Conservation (phyloP, 2,113 vertebrate genomes). For the Percopsis transmontana region DNA sequence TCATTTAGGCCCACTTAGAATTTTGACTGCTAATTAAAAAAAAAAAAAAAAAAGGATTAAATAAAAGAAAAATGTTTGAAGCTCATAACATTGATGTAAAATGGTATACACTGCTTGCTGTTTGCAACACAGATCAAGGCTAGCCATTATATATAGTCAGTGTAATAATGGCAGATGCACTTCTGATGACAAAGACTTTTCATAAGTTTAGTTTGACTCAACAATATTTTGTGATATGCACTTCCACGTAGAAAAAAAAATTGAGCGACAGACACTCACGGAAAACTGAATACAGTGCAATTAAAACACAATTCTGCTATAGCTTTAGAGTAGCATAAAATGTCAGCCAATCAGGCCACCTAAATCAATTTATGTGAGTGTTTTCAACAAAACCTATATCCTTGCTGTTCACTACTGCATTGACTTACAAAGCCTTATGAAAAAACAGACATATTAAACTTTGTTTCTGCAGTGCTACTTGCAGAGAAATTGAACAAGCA, state of each 20-base stretch:
- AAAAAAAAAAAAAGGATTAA: no score
- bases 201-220: conserved; percentile 19
- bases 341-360: no score
- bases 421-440: neutral
- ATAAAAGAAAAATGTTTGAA: no score
- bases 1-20: no score
- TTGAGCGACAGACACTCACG: neutral
- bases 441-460: no score
- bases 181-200: conserved; percentile 22
- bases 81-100: no score
- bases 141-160: conserved; percentile 9
- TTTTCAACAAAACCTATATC: neutral
- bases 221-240: conserved; percentile 34
- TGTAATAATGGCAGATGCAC: conserved; percentile 15
- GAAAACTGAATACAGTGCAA: conserved; percentile 10
- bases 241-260: conserved; percentile 25
- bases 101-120: no score
- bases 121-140: neutral
- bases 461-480: conserved; percentile 5
- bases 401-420: neutral
- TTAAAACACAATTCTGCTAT: conserved; percentile 17
- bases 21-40: no score
- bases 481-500: neutral
- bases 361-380: neutral
- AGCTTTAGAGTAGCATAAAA: no score